Evolutionary conservation across 2,888 invertebrate species (phyloP).

Genomic region (Crocallis elinguaria): DNA sequence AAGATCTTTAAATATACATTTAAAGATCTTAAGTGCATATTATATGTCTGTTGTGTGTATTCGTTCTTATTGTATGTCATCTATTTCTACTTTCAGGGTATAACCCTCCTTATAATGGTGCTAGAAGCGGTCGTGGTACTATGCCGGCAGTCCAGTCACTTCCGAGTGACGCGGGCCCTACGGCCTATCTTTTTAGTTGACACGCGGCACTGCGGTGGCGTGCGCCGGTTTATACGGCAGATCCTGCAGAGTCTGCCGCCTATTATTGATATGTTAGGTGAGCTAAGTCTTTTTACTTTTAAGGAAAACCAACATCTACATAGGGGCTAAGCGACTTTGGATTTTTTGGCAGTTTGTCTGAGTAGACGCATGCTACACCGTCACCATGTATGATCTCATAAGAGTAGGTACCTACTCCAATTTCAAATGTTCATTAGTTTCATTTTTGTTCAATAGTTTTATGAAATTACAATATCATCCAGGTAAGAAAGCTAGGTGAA

Average conservation of each 20-base stretch:
- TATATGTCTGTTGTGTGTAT: too few species aligned
- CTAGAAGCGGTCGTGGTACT: slow-evolving; percentile 92
- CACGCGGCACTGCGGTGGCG: slow-evolving; percentile 92
- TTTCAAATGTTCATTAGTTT: too few species aligned
- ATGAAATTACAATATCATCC: background rate
- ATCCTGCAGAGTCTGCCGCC: slow-evolving; percentile 94
- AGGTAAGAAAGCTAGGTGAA: background rate
- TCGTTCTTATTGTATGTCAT: background rate
- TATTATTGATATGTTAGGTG: slow-evolving; percentile 93
- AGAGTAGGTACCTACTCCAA: too few species aligned
- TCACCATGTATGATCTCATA: too few species aligned
- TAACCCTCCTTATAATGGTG: slow-evolving; percentile 91
- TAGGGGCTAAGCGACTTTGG: too few species aligned
- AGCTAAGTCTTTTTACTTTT: slow-evolving; percentile 21
- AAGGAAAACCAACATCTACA: background rate
- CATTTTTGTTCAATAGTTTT: too few species aligned
- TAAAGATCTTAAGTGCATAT: too few species aligned
- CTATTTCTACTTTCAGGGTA: slow-evolving; percentile 81
- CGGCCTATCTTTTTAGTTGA: slow-evolving; percentile 95
- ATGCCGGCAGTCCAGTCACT: slow-evolving; percentile 92
- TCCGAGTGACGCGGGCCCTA: slow-evolving; percentile 93
- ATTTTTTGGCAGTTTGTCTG: too few species aligned
- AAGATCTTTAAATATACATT: too few species aligned
- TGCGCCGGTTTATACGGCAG: slow-evolving; percentile 90
- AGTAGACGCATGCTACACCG: too few species aligned